Base-by-base conservation (phyloP, 2,113 vertebrate species). In the Solea solea region DNA sequence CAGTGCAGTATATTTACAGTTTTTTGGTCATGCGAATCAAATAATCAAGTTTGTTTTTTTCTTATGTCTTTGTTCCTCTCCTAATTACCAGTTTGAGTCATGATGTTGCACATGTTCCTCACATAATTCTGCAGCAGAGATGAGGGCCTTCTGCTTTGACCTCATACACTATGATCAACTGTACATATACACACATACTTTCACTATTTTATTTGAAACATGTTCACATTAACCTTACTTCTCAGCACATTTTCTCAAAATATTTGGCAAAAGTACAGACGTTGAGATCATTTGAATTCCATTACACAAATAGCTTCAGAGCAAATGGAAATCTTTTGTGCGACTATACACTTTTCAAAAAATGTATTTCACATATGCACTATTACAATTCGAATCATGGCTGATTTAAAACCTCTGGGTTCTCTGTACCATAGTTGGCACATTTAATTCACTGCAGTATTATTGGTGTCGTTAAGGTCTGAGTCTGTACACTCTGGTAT, bases 11-110 rank as follows among this genome's bases (percentile, higher is more conserved):
- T 21, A 21, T 21, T 21, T 21, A 21, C 21, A 21, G 21, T 21
- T 21, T 21, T 21, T 21, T 21, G 21, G 21, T 21, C 21, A 21
- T 21, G 21, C 1, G 21, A 21, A 21, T 21, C 21, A 21, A 21
- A 21, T 21, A 21, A 21, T 21, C 21, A 21, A 21, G 21, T 21
- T 21, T 21, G 21, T 42, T 65, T 11, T 7, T 69, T 16, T n/a
- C 58, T 69, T 51, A 8, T 49, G 42, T n/a, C 68, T 46, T 11
- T 16, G n/a, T 64, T 13, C 13, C 15, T 61, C 63, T 58, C 53
- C 49, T 87, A 88, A 88, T 87, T 82, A 81, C 66, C 67, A 69
- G 59, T 73, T 82, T 84, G 67, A 84, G 45, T 77, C 85, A 79
- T 21, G 28, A 46, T 51, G 51, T 69, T 75, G 64, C 69, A 67